Conservation (phyloP, 1,140 invertebrate species). For the Dinothrombium tinctorium region DNA sequence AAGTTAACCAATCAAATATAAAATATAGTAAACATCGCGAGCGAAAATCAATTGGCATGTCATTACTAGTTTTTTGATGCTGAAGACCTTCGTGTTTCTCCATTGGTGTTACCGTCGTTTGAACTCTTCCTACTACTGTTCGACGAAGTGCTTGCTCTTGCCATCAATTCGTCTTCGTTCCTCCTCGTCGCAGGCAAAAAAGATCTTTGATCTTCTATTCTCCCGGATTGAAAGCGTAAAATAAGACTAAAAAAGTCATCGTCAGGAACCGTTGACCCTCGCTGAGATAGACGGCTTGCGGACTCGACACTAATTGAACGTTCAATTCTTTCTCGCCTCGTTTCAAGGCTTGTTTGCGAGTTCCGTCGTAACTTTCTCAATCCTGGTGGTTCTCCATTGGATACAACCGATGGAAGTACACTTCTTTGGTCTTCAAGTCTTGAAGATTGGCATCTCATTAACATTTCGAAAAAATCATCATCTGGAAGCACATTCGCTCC, state of each 20-base stretch:
- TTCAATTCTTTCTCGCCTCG: not conserved
- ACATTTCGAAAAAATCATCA: slow-evolving; percentile 83
- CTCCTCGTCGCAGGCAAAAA: slow-evolving; percentile 11
- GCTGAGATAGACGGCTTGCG: not conserved
- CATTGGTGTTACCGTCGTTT: not conserved
- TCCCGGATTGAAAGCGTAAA: slow-evolving; percentile 67
- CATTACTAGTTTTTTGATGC: not conserved
- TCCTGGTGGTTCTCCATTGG: not conserved
- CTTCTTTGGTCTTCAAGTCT: slow-evolving; percentile 79
- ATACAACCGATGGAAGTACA: slow-evolving; percentile 11
- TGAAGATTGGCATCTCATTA: slow-evolving; percentile 71
- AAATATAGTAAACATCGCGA: too few species aligned
- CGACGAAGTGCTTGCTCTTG: not conserved
- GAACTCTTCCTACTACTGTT: not conserved
- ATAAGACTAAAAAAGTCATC: slow-evolving; percentile 89
- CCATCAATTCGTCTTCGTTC: not conserved
- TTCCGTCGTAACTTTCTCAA: not conserved
- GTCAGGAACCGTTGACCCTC: slow-evolving; percentile 56
- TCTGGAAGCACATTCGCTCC: slow-evolving; percentile 29
- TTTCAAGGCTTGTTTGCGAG: not conserved
- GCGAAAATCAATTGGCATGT: too few species aligned
- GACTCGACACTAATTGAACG: not conserved
- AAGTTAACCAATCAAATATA: too few species aligned
- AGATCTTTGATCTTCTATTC: slow-evolving; percentile 75
- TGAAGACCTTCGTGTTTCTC: not conserved